Conservation (phyloP, 2,888 invertebrate genomes). For the Pterostichus madidus region DNA sequence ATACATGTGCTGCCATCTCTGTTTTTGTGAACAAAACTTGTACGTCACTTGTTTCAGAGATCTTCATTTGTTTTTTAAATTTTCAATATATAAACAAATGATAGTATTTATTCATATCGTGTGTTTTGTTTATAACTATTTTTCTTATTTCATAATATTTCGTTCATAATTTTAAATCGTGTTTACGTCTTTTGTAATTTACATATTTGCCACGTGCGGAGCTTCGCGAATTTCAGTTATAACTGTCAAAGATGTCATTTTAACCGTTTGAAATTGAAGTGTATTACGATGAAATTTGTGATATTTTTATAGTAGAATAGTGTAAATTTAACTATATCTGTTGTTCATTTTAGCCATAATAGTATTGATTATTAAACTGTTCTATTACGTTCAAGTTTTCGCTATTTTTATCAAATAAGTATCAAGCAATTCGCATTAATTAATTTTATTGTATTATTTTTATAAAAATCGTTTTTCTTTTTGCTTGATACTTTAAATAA, state of each 20-base stretch:
- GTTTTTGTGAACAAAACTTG: no score
- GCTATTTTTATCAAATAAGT: neutral
- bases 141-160: neutral
- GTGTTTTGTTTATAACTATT: neutral
- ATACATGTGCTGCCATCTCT: constrained; percentile 15
- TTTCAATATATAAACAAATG: neutral
- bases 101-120: neutral
- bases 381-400: neutral
- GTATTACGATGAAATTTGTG: constrained; percentile 48
- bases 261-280: constrained; percentile 61
- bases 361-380: neutral
- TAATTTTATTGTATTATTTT: constrained; percentile 24
- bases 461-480: constrained; percentile 16
- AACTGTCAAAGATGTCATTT: constrained; percentile 65
- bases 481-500: neutral
- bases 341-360: constrained; percentile 45
- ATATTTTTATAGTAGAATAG: constrained; percentile 57
- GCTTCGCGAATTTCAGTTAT: constrained; percentile 45
- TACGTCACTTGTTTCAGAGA: neutral
- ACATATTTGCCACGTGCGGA: constrained; percentile 64
- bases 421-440: neutral
- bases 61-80: neutral
- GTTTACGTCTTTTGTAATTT: constrained; percentile 27
- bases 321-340: constrained; percentile 5
- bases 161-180: neutral